Evolutionary conservation across 1,140 invertebrate genomes (phyloP).

Genomic region (Aphis craccivora): DNA sequence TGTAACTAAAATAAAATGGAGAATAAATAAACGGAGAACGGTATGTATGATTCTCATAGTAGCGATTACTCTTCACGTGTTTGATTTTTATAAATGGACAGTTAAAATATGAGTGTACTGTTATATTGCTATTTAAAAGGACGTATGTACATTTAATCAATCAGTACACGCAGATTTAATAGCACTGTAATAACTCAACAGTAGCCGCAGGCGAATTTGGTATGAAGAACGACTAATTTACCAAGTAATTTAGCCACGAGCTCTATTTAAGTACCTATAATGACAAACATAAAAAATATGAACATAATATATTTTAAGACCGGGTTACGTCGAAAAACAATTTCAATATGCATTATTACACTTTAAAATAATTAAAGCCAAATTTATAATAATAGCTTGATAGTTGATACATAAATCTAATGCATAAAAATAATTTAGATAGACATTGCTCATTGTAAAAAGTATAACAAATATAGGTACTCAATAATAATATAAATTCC

Average conservation of each 20-base stretch:
- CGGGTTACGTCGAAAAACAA: not conserved
- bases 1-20: not conserved
- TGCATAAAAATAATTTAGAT: not conserved
- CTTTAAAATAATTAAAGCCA: not conserved
- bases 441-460: not conserved
- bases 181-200: not conserved
- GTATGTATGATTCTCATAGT: not conserved
- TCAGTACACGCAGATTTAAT: not conserved
- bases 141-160: slow-evolving; percentile 6
- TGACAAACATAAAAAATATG: slow-evolving; percentile 10
- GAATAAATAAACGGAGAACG: not conserved
- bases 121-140: not conserved
- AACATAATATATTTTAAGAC: not conserved
- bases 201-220: not conserved
- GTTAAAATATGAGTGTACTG: not conserved
- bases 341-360: not conserved
- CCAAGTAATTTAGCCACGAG: not conserved
- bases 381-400: not conserved
- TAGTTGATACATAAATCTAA: not conserved
- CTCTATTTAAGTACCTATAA: not conserved
- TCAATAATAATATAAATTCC: not conserved
- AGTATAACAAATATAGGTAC: not conserved
- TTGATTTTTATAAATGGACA: not conserved
- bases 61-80: not conserved
- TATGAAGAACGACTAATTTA: not conserved